These are phyloP conservation scores for Proisotoma minuta DNA, from an alignment of 2,888 invertebrate genomes.

Conservation along the genomic window DNA sequence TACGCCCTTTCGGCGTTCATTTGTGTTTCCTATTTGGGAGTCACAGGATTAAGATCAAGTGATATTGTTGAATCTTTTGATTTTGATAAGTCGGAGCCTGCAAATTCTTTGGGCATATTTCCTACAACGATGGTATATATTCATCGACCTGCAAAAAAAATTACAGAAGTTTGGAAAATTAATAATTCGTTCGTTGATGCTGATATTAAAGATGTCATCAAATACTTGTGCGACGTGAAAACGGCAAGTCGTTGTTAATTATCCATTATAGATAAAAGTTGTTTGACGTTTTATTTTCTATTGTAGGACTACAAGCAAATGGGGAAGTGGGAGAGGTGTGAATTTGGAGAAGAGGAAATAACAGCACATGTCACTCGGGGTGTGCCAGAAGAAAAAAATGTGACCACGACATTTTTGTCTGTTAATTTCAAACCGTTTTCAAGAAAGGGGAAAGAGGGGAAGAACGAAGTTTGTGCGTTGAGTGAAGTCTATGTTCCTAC, in stretches of 20 bases:
- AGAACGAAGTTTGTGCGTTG: neutral
- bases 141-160: neutral
- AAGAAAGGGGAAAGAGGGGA: neutral
- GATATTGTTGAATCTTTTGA: no score
- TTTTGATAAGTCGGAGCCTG: neutral
- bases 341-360: neutral
- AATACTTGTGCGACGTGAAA: no score
- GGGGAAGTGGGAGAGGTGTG: neutral
- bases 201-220: no score
- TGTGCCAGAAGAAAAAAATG: neutral
- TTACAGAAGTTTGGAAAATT: neutral
- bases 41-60: no score
- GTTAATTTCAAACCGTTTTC: neutral
- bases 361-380: neutral
- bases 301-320: neutral
- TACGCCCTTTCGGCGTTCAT: no score
- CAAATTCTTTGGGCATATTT: neutral
- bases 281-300: no score
- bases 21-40: no score
- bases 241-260: no score
- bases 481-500: neutral
- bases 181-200: neutral
- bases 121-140: neutral
- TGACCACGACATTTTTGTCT: neutral
- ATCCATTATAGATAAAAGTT: no score